Percentiles rank a stretch among this genome's conserved stretches.
Evolutionary conservation across 2,797 vertebrate genomes (phyloP).

Genomic region (Phrynocephalus vlangalii): DNA sequence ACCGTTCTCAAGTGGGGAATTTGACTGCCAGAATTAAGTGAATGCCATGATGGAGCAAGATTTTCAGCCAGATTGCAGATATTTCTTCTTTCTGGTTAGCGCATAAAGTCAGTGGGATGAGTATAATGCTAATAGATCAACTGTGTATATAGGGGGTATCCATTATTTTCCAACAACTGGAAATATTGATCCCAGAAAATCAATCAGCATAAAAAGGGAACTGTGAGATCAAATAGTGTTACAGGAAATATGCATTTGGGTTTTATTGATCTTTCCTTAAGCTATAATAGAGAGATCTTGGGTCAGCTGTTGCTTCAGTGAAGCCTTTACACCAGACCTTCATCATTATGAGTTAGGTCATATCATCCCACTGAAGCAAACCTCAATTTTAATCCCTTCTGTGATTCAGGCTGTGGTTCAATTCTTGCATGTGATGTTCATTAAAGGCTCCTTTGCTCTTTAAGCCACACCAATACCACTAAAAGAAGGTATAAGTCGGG

Average conservation of each 20-base stretch:
- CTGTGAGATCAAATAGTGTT: background rate
- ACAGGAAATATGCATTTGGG: conserved; percentile 13
- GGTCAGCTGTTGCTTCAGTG: conserved; percentile 6
- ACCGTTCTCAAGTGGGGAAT: background rate
- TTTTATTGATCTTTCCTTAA: conserved; percentile 28
- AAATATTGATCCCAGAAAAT: background rate
- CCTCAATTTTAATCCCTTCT: background rate
- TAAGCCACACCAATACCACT: background rate
- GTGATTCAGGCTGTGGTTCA: background rate
- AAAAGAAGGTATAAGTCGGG: background rate
- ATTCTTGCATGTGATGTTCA: background rate
- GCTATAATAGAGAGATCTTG: background rate
- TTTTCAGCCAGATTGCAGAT: conserved; percentile 14
- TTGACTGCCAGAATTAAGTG: conserved; percentile 22
- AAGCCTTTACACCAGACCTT: background rate
- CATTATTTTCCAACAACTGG: conserved; percentile 33
- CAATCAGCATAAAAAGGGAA: conserved; percentile 15
- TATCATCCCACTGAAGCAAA: background rate
- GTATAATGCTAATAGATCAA: background rate
- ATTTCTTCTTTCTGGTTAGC: background rate
- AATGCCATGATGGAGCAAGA: background rate
- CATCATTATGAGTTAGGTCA: background rate
- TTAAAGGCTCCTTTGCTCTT: background rate
- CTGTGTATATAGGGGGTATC: background rate
- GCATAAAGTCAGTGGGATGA: conserved; percentile 16